Conservation (phyloP, 2,888 invertebrate species). For the Meganola albula region DNA sequence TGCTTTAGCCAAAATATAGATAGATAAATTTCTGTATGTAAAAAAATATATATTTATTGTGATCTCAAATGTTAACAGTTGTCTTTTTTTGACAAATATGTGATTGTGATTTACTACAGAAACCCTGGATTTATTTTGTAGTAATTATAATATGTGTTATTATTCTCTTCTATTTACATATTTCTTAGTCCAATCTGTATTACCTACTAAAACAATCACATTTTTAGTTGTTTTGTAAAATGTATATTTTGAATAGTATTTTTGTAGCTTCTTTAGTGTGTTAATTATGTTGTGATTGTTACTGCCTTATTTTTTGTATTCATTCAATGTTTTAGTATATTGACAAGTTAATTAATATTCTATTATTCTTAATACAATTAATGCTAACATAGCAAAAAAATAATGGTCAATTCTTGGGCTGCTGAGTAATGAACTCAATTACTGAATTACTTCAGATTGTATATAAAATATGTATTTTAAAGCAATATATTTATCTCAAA, state of each 20-base stretch:
- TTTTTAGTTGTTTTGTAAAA: slow-evolving; percentile 9
- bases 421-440: slow-evolving; percentile 63
- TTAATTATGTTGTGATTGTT: no score
- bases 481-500: slow-evolving; percentile 63
- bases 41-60: slow-evolving; percentile 32
- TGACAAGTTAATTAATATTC: no score
- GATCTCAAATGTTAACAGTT: slow-evolving; percentile 44
- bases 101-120: no score
- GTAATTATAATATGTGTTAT: slow-evolving; percentile 18
- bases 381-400: no score
- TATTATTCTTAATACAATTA: no score
- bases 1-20: no score
- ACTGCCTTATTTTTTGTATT: no score
- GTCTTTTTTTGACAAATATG: slow-evolving; percentile 4
- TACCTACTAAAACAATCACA: no score
- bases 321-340: no score
- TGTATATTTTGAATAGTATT: slow-evolving; percentile 19
- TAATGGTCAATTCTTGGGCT: slow-evolving; percentile 66
- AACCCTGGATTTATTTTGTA: no score
- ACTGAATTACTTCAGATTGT: slow-evolving; percentile 55
- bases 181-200: no score
- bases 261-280: slow-evolving; percentile 17
- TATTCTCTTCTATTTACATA: slow-evolving; percentile 17
- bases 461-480: slow-evolving; percentile 45
- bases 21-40: slow-evolving; percentile 17